Conservation (phyloP, 37 sponge, comb jelly and placozoan genomes). For the Hormiphora californensis region DNA sequence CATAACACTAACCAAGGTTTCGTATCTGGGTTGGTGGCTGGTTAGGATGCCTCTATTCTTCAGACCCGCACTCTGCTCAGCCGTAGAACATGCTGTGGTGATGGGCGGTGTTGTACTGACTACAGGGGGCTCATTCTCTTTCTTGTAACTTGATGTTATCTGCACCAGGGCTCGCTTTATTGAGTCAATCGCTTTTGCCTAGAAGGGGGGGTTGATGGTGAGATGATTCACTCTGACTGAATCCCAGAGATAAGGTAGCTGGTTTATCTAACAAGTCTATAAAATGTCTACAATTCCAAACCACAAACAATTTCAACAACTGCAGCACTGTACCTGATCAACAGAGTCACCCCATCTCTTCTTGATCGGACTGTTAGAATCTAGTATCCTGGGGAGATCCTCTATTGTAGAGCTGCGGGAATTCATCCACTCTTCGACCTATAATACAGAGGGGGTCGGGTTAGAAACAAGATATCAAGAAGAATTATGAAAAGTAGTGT, state of each 20-base stretch:
- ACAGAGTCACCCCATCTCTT: slow-evolving; percentile 15
- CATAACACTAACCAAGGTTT: not conserved
- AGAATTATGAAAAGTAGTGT: too few species aligned
- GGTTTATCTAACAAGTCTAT: not conserved
- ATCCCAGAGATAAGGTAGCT: not conserved
- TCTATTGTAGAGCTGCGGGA: not conserved
- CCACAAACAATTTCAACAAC: too few species aligned
- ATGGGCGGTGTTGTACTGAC: too few species aligned
- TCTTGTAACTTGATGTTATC: slow-evolving; percentile 35
- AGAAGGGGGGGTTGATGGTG: not conserved
- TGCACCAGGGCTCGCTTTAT: slow-evolving; percentile 30
- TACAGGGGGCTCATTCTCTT: not conserved
- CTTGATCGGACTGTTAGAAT: slow-evolving; percentile 18
- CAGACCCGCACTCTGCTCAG: not conserved
- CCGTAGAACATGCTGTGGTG: not conserved
- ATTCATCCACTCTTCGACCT: slow-evolving; percentile 35
- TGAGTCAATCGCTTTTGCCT: slow-evolving; percentile 35
- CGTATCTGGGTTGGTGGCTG: slow-evolving; percentile 24
- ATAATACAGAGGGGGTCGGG: not conserved
- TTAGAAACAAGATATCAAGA: too few species aligned
- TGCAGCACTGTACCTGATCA: too few species aligned
- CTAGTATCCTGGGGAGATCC: not conserved
- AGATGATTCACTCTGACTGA: not conserved
- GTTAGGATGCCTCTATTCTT: slow-evolving; percentile 9
- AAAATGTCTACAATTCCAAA: not conserved